phyloP scores from a whole-genome alignment of 2,797 vertebrate species.

The Rhinophrynus dorsalis region DNA sequence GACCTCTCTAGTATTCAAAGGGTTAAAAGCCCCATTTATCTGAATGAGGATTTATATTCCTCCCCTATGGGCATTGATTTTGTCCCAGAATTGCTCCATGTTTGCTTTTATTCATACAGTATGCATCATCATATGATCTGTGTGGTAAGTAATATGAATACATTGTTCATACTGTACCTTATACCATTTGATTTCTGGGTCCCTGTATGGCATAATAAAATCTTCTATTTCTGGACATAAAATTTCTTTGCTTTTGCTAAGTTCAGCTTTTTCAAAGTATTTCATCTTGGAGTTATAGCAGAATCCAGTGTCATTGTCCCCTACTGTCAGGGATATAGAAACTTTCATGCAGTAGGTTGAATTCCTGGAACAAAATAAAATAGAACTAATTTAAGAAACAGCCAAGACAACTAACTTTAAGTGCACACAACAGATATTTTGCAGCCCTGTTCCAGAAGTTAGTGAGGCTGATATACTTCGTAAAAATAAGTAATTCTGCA shows the following conservation, averaged over 20 bases:
- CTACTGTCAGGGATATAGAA: conserved; percentile 93
- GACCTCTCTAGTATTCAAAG: too few relatives aligned
- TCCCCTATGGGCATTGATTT: too few relatives aligned
- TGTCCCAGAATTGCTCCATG: too few relatives aligned
- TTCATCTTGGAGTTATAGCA: conserved; percentile 99
- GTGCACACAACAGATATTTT: neutral
- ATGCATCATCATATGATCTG: too few relatives aligned
- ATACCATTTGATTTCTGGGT: conserved; percentile 92
- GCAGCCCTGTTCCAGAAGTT: conserved; percentile 11
- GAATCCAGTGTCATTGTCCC: conserved; percentile 93
- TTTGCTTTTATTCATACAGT: too few relatives aligned
- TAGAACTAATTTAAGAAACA: conserved; percentile 22
- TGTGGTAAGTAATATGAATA: neutral
- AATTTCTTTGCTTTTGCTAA: conserved; percentile 97
- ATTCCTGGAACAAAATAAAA: conserved; percentile 80
- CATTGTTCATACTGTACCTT: conserved; percentile 76
- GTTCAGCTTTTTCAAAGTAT: conserved; percentile 93
- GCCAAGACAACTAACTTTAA: neutral
- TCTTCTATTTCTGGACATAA: conserved; percentile 91
- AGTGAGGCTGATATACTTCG: too few relatives aligned
- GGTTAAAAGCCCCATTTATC: too few relatives aligned
- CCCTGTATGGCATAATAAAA: conserved; percentile 84
- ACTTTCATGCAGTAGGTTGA: conserved; percentile 99
- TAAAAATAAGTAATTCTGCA: too few relatives aligned
- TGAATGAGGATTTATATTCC: too few relatives aligned